A percentile compares a stretch with the other conserved stretches of the same genome.
Conservation (phyloP, 2,797 vertebrate species). For the Acridotheres tristis region DNA sequence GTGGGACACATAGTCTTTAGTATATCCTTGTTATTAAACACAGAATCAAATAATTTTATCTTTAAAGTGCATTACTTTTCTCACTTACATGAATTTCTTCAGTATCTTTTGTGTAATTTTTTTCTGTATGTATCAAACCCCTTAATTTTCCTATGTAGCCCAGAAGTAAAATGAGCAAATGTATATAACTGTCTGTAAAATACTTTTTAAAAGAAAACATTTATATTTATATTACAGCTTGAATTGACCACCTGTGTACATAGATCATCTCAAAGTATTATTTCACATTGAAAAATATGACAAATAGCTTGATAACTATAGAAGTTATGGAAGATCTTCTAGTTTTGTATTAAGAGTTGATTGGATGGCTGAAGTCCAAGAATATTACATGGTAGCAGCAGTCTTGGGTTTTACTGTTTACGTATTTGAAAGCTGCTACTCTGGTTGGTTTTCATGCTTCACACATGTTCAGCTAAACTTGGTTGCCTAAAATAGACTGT, state of each 20-base stretch:
- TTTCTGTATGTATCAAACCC: conserved; percentile 6
- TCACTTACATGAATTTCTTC: conserved; percentile 59
- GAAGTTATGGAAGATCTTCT: conserved; percentile 89
- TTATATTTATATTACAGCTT: conserved; percentile 92
- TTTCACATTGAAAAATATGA: conserved; percentile 98
- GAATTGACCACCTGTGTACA: conserved; percentile 91
- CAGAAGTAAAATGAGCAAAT: conserved; percentile 83
- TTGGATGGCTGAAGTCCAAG: conserved; percentile 76
- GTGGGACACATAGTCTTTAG: conserved; percentile 1
- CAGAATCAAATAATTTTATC: neutral
- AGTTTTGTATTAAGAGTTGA: conserved; percentile 91
- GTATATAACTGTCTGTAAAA: conserved; percentile 88
- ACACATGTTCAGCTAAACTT: conserved; percentile 68
- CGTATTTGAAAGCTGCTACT: conserved; percentile 88
- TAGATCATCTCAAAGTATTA: conserved; percentile 95
- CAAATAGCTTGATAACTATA: conserved; percentile 86
- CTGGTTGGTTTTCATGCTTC: conserved; percentile 65
- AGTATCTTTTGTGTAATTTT: conserved; percentile 37
- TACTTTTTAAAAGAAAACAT: conserved; percentile 84
- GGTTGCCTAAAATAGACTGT: conserved; percentile 78
- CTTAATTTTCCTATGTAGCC: conserved; percentile 64
- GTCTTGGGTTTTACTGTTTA: conserved; percentile 78
- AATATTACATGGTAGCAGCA: conserved; percentile 77
- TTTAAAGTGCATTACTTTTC: conserved; percentile 22
- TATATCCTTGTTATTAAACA: conserved; percentile 15